Conservation (phyloP, 2,888 invertebrate genomes). For the Diarsia dahlii region DNA sequence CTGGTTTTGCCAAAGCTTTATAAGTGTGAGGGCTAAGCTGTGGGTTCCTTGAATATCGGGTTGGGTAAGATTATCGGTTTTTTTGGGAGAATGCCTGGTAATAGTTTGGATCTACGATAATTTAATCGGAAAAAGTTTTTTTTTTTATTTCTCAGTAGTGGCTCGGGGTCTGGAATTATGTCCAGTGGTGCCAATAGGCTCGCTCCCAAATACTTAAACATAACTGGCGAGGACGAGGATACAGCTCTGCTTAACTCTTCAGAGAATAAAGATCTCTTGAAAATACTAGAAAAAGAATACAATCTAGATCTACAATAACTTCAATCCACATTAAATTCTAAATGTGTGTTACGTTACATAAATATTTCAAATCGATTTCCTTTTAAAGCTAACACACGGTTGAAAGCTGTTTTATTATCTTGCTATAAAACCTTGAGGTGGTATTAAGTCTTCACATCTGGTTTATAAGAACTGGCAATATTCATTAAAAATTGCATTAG, state of each 20-base stretch:
- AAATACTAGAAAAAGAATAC: background rate
- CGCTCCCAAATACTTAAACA: background rate
- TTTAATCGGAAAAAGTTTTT: background rate
- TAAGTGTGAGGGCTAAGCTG: background rate
- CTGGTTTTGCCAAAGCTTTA: no score
- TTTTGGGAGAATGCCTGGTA: no score
- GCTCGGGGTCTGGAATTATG: background rate
- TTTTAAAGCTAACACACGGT: slow-evolving; percentile 30
- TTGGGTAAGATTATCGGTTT: background rate
- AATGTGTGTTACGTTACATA: slow-evolving; percentile 17
- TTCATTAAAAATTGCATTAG: slow-evolving; percentile 49
- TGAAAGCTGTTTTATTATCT: slow-evolving; percentile 45
- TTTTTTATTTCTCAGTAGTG: background rate
- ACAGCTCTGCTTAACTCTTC: background rate
- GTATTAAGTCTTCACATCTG: slow-evolving; percentile 49
- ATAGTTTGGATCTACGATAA: no score
- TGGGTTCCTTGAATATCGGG: background rate
- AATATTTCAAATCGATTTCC: slow-evolving; percentile 40
- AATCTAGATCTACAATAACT: background rate
- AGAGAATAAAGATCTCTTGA: background rate
- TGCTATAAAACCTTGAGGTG: slow-evolving; percentile 33
- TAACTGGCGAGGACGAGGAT: background rate
- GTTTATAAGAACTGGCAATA: slow-evolving; percentile 4
- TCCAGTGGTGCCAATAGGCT: background rate
- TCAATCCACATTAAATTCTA: background rate